Evolutionary conservation across 2,113 vertebrate species (phyloP).

Genomic region (Takifugu bimaculatus): DNA sequence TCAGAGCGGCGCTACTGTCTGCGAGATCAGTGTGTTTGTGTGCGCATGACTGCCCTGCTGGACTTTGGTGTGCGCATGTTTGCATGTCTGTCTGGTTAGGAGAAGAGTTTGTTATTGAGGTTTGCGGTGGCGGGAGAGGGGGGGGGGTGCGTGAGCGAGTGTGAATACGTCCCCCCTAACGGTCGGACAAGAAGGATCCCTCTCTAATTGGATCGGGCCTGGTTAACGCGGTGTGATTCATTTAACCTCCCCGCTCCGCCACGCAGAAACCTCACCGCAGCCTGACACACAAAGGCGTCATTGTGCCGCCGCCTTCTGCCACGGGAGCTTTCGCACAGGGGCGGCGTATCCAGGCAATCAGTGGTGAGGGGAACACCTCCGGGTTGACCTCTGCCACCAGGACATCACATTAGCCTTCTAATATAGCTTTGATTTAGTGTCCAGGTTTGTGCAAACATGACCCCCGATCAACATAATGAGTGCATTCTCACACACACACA

Average conservation of each 20-base stretch:
- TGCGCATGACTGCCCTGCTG: conserved; percentile 19
- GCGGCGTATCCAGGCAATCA: conserved; percentile 57
- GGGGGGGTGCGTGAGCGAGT: conserved; percentile 46
- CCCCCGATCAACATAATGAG: conserved; percentile 67
- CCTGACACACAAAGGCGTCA: conserved; percentile 63
- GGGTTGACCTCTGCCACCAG: conserved; percentile 67
- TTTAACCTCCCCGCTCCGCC: conserved; percentile 61
- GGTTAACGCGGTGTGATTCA: conserved; percentile 73
- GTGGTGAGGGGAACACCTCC: conserved; percentile 54
- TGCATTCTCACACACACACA: conserved; percentile 42
- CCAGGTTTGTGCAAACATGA: conserved; percentile 71
- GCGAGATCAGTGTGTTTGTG: conserved; percentile 45
- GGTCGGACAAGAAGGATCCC: conserved; percentile 70
- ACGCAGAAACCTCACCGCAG: conserved; percentile 16
- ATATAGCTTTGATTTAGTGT: conserved; percentile 73
- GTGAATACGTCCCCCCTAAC: conserved; percentile 61
- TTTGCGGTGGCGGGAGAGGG: not conserved
- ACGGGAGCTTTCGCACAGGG: conserved; percentile 60
- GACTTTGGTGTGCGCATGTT: conserved; percentile 17
- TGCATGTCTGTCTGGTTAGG: conserved; percentile 7
- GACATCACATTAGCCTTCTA: conserved; percentile 58
- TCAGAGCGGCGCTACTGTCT: conserved; percentile 63
- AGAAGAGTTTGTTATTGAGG: not conserved
- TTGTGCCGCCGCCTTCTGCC: conserved; percentile 63
- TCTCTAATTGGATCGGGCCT: conserved; percentile 71